Evolutionary conservation across 2,113 vertebrate species (phyloP), one percentile per base, ranked within the genome.

Genomic region (Channa maculata): DNA sequence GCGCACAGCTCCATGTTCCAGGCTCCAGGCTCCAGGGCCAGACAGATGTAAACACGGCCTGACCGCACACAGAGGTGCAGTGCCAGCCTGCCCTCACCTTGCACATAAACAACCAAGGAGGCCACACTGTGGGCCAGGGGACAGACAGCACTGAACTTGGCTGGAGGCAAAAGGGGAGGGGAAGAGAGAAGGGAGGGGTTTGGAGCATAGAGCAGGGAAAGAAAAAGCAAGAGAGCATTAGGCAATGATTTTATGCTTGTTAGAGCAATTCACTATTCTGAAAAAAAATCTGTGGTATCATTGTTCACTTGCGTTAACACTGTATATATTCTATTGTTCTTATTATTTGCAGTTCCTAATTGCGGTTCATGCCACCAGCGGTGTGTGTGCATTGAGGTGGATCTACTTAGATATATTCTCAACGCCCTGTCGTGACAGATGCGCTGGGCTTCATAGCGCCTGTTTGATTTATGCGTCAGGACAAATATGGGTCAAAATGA

Each of bases 401-500:
- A 83, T 88, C 62, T 62, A 74, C 80, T 84, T 82, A 77, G 84
- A 83, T 85, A 79, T 84, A 70, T 82, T 77, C 76, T 85, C 80
- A 79, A 67, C 87, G 44, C 75, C 83, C 75, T 74, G 72, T 77
- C 66, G 65, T 82, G 87, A 84, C 87, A 86, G 84, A 88, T 87
- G 67, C 65, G 48, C 81, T 12, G 79, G 87, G 87, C 86, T 88
- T 69, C 86, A 88, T 88, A 78, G 83, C 50, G 74, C 65, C 85
- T 85, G 85, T 91, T 91, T 92, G 92, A 93, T 91, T 90, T 85
- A 91, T 86, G 84, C 86, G 83, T 91, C 85, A 87, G 91, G 89
- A 93, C 91, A 93, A 93, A 93, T 93, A 91, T 93, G 91, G 92
- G 91, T 93, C 92, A 93, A 92, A 91, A 89, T 86, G 86, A 91